Evolutionary conservation across 2,113 vertebrate genomes (phyloP).

Genomic region (Cygnus buccinator): DNA sequence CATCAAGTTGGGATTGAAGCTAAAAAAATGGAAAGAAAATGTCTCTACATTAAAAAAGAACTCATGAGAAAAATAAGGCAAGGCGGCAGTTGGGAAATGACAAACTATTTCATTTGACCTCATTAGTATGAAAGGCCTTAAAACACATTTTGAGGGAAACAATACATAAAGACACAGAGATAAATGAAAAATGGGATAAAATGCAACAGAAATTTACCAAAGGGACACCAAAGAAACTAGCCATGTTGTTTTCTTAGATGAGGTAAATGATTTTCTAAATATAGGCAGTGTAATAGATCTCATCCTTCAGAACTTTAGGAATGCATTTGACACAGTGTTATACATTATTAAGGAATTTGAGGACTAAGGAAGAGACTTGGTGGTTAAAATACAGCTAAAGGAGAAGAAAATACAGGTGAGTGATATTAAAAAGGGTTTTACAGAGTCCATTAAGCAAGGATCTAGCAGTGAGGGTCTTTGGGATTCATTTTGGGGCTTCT

Average conservation of each 20-base stretch:
- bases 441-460: not conserved
- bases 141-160: not conserved
- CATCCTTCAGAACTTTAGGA: not conserved
- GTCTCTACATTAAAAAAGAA: not conserved
- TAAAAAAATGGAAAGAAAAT: not conserved
- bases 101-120: not conserved
- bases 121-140: not conserved
- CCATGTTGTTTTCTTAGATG: not conserved
- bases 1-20: not conserved
- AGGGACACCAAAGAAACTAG: not conserved
- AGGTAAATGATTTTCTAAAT: not conserved
- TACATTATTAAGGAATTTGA: not conserved
- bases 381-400: not conserved
- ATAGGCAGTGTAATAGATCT: not conserved
- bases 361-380: not conserved
- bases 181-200: slow-evolving; percentile 19
- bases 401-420: not conserved
- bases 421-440: not conserved
- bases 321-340: not conserved
- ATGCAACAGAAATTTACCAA: not conserved
- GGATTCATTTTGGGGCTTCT: not conserved
- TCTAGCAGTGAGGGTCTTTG: not conserved
- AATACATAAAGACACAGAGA: not conserved
- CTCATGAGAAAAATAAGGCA: not conserved
- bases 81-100: not conserved